These are phyloP conservation scores for Escarpia spicata DNA, from an alignment of 2,888 invertebrate genomes.

Conservation along the genomic window DNA sequence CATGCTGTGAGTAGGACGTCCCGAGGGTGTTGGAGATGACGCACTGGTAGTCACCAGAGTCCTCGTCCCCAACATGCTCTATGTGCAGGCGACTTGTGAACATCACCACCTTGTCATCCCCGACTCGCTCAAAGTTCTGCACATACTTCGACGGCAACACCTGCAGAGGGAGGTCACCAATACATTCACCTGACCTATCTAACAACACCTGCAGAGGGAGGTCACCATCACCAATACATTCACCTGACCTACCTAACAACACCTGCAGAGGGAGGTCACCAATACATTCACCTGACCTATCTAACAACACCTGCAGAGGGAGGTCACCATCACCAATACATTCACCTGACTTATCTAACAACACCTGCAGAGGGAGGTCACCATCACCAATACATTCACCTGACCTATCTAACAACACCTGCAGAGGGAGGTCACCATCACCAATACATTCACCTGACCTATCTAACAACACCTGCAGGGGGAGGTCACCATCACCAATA, in stretches of 20 bases:
- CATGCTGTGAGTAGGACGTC: constrained; percentile 86
- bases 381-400: too few relatives aligned
- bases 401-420: too few relatives aligned
- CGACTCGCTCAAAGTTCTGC: constrained; percentile 20
- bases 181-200: too few relatives aligned
- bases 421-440: too few relatives aligned
- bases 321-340: too few relatives aligned
- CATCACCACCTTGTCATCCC: constrained; percentile 52
- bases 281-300: too few relatives aligned
- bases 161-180: neutral
- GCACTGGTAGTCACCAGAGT: constrained; percentile 92
- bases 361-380: too few relatives aligned
- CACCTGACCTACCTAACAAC: neutral
- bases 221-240: too few relatives aligned
- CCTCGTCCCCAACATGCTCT: constrained; percentile 79
- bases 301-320: neutral
- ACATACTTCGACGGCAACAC: neutral
- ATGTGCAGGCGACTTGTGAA: constrained; percentile 78
- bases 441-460: too few relatives aligned
- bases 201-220: neutral
- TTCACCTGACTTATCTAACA: too few relatives aligned
- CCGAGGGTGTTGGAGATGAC: constrained; percentile 89
- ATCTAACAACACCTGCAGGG: too few relatives aligned
- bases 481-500: too few relatives aligned
- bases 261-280: neutral